Base-by-base conservation (phyloP, 2,888 invertebrate species). In the Harpalus rufipes region DNA sequence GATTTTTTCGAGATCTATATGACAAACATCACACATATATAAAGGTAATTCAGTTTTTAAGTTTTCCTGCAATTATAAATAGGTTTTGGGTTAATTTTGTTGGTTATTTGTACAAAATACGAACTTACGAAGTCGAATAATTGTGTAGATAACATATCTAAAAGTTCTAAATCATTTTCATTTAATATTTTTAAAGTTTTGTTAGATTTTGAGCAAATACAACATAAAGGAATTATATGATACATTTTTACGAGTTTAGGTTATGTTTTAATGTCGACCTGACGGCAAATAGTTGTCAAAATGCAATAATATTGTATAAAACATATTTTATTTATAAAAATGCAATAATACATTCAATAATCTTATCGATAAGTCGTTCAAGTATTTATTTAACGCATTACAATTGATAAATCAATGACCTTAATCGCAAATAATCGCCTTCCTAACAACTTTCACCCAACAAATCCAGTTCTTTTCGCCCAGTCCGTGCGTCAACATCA, bases 401-500 rank as follows among this genome's bases (percentile, higher is more conserved):
- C 6, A 32, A 32, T 32, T 21, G 21, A 32, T 32, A 32, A 5
- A 32, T 32, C 32, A 32, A 5, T 32, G 32, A 32, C 32, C 32
- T 32, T 32, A 5, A 32, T 4, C 32, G 32, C 6, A 32, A 32
- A 4, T 6, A 4, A 32, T 32, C 6, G 6, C 32, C n/a, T n/a
- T n/a, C n/a, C n/a, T n/a, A n/a, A n/a, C n/a, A 12, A 65, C 84
- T 84, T 84, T 84, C 84, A 32, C 84, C 63, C 10, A 12, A 4
- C 32, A 21, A n/a, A 32, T 65, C 44, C 59, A 79, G 58, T 79
- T 51, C 16, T 10, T 7, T 4, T 76, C 32, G 3, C 6, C 5
- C 32, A 5, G 1, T 32, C 32, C 5, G 1, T 32, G 59, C 56
- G 39, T 41, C n/a, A 21, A 44, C 51, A 76, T n/a, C 12, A 39